Percentiles rank a stretch among this genome's conserved stretches.
Conservation (phyloP, 2,113 vertebrate species). For the Nyctereutes procyonoides region DNA sequence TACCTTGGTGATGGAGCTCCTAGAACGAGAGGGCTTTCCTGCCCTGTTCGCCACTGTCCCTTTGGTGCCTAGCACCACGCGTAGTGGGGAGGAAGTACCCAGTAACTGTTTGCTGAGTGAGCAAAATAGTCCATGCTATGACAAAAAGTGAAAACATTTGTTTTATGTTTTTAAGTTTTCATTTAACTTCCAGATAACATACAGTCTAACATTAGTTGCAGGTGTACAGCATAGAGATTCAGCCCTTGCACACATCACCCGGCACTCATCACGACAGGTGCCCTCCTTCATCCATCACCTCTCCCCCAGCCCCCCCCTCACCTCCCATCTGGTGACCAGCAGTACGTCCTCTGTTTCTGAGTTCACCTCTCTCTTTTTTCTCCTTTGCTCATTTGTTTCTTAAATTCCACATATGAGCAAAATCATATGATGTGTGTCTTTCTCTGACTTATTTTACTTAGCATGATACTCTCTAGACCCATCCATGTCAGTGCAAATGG, state of each 20-base stretch:
- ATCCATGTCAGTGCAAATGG: background rate
- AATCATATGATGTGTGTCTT: background rate
- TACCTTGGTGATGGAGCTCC: no score
- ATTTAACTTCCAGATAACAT: background rate
- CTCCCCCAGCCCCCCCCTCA: background rate
- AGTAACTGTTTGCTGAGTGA: background rate
- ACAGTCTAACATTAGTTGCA: background rate
- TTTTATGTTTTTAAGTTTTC: background rate
- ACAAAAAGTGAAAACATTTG: background rate
- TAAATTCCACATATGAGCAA: background rate
- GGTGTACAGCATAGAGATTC: background rate
- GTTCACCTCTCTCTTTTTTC: background rate
- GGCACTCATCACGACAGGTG: background rate
- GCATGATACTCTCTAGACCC: background rate
- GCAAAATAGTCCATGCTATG: background rate
- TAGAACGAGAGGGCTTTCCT: background rate
- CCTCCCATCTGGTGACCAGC: background rate
- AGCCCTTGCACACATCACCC: background rate
- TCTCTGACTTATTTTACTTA: background rate
- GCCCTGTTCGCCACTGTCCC: fast-evolving
- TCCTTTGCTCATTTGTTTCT: background rate
- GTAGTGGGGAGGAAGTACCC: background rate
- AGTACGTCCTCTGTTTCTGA: background rate
- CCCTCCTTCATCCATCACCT: background rate
- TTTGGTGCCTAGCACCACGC: background rate